phyloP scores from a whole-genome alignment of 2,113 vertebrate species.

The Castor canadensis region DNA sequence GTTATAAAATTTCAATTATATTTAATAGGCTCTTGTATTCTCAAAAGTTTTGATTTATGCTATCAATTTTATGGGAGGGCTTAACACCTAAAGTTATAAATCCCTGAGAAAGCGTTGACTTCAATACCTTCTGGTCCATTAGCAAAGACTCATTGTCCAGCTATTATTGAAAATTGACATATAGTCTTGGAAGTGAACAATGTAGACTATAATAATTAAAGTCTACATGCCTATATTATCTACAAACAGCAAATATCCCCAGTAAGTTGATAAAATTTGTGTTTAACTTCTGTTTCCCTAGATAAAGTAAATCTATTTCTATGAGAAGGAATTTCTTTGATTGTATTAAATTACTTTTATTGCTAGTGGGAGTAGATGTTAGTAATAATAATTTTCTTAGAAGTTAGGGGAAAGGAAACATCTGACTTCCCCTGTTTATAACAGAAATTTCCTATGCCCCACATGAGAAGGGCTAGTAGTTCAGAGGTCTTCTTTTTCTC shows the following conservation, averaged over 20 bases:
- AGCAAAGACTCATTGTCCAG: neutral
- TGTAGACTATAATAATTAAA: neutral
- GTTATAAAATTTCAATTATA: neutral
- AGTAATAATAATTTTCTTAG: conserved; percentile 74
- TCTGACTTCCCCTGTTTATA: conserved; percentile 74
- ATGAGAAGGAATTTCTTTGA: conserved; percentile 24
- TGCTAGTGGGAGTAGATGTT: conserved; percentile 49
- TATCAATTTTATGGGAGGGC: neutral
- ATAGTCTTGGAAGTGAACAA: neutral
- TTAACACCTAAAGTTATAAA: neutral
- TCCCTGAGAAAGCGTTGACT: neutral
- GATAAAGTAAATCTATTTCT: neutral
- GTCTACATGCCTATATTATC: neutral
- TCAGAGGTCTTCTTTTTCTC: conserved; percentile 68
- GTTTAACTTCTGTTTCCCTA: neutral
- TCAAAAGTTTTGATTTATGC: neutral
- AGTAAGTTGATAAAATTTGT: neutral
- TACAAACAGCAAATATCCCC: neutral
- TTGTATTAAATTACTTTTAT: conserved; percentile 50
- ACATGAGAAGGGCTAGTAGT: neutral
- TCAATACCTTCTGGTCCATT: neutral
- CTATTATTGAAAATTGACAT: neutral
- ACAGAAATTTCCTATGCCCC: conserved; percentile 61
- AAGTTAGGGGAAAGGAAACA: conserved; percentile 66
- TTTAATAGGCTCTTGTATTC: neutral